These are phyloP conservation scores for Steinernema khuongi DNA, from an alignment of 1,140 invertebrate species.

Conservation along the genomic window DNA sequence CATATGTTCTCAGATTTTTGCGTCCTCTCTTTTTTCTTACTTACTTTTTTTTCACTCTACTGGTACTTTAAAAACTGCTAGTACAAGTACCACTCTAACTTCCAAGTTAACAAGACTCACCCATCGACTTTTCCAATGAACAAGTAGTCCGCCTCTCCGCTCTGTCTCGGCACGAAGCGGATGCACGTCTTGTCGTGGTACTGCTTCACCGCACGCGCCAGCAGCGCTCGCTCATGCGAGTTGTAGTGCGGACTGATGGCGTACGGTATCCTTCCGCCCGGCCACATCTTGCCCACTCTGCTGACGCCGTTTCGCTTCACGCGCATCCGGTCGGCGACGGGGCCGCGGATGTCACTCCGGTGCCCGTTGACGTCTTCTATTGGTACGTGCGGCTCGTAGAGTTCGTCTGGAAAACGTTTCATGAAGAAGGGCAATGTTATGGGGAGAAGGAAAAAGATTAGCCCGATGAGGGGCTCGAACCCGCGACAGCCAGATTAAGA, in stretches of 20 bases:
- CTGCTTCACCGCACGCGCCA: constrained; percentile 57
- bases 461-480: constrained; percentile 55
- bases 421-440: too few relatives aligned
- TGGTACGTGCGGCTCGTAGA: constrained; percentile 36
- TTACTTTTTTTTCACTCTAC: too few relatives aligned
- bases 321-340: constrained; percentile 13
- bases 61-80: constrained; percentile 12
- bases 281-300: constrained; percentile 53
- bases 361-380: constrained; percentile 51
- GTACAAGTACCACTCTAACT: constrained; percentile 19
- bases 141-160: constrained; percentile 52
- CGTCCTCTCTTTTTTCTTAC: too few relatives aligned
- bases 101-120: constrained; percentile 26
- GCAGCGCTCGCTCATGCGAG: constrained; percentile 52
- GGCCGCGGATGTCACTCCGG: constrained; percentile 48
- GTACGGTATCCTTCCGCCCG: constrained; percentile 52
- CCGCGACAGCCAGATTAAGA: constrained; percentile 56
- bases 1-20: too few relatives aligned
- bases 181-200: constrained; percentile 58
- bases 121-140: constrained; percentile 59
- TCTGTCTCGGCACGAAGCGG: constrained; percentile 52
- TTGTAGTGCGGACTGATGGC: constrained; percentile 55
- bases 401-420: constrained; percentile 40
- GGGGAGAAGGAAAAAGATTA: too few relatives aligned
- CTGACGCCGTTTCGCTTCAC: constrained; percentile 54